phyloP scores from a whole-genome alignment of 2,888 invertebrate genomes.

The Oscheius sp. region DNA sequence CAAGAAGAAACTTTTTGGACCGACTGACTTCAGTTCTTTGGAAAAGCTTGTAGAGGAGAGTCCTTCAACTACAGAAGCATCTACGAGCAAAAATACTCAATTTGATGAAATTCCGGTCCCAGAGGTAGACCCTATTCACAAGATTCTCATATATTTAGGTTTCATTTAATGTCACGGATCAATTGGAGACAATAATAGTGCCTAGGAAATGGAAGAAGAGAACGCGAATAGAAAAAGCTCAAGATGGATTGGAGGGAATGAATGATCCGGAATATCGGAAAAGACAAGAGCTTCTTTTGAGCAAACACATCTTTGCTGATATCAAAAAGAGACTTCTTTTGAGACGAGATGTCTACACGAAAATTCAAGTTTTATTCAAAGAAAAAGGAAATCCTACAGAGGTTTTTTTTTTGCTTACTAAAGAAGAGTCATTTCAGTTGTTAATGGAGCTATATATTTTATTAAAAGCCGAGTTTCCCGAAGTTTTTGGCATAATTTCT shows the following conservation, averaged over 20 bases:
- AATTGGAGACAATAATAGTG: no score
- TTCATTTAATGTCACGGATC: no score
- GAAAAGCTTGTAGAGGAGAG: no score
- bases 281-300: constrained; percentile 12
- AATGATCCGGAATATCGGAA: constrained; percentile 8
- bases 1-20: not conserved
- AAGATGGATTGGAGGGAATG: constrained; percentile 17
- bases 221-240: constrained; percentile 1
- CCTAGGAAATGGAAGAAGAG: constrained; percentile 6
- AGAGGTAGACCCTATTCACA: no score
- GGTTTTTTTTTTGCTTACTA: not conserved
- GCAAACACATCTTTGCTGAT: constrained; percentile 12
- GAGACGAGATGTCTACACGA: constrained; percentile 1
- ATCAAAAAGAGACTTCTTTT: constrained; percentile 12
- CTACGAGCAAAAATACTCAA: no score
- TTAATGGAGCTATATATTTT: not conserved
- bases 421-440: not conserved
- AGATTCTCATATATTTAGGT: no score
- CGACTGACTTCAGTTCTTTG: constrained; percentile 16
- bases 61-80: no score
- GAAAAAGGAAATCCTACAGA: not conserved
- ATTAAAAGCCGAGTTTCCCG: not conserved
- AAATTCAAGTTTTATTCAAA: not conserved
- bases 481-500: constrained; percentile 9
- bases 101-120: no score